A percentile compares a stretch with the other conserved stretches of the same genome.
Evolutionary conservation across 1,140 invertebrate genomes (phyloP).

Genomic region (Coelopa frigida): DNA sequence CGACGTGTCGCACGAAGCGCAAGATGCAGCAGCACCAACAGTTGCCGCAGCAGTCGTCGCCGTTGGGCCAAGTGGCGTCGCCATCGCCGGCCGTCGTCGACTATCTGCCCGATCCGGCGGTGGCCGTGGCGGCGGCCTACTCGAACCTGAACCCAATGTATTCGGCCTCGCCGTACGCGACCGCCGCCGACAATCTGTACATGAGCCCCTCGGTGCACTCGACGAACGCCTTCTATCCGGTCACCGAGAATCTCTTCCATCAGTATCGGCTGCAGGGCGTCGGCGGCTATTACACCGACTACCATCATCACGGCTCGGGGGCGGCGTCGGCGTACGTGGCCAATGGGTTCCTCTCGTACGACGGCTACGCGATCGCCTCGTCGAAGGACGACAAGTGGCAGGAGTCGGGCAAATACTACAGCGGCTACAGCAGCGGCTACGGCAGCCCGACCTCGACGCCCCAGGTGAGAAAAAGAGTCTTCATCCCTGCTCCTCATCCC

Average conservation of each 20-base stretch:
- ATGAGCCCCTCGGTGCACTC: slow-evolving; percentile 58
- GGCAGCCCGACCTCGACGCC: slow-evolving; percentile 42
- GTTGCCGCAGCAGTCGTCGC: slow-evolving; percentile 45
- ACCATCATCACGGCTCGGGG: slow-evolving; percentile 50
- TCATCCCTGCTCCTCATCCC: no score
- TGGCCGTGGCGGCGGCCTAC: slow-evolving; percentile 67
- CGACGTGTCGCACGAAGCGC: slow-evolving; percentile 83
- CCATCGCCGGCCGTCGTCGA: slow-evolving; percentile 54
- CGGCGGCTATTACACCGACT: slow-evolving; percentile 69
- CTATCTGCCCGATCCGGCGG: slow-evolving; percentile 59
- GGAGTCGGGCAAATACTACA: slow-evolving; percentile 43
- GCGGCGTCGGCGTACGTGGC: slow-evolving; percentile 57
- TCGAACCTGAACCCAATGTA: slow-evolving; percentile 78
- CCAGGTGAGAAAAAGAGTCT: no score
- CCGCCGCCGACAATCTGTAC: slow-evolving; percentile 59
- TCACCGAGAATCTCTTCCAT: slow-evolving; percentile 77
- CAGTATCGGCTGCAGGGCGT: slow-evolving; percentile 71
- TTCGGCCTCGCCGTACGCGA: slow-evolving; percentile 50
- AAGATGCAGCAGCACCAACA: slow-evolving; percentile 63
- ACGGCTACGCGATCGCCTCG: slow-evolving; percentile 41
- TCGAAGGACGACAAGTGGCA: slow-evolving; percentile 45
- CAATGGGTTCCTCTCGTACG: slow-evolving; percentile 63
- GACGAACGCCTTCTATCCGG: slow-evolving; percentile 68
- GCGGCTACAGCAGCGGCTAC: slow-evolving; percentile 40
- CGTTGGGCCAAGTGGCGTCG: slow-evolving; percentile 43